Evolutionary conservation across 1,140 invertebrate species (phyloP).

Genomic region (Cotesia vestalis): DNA sequence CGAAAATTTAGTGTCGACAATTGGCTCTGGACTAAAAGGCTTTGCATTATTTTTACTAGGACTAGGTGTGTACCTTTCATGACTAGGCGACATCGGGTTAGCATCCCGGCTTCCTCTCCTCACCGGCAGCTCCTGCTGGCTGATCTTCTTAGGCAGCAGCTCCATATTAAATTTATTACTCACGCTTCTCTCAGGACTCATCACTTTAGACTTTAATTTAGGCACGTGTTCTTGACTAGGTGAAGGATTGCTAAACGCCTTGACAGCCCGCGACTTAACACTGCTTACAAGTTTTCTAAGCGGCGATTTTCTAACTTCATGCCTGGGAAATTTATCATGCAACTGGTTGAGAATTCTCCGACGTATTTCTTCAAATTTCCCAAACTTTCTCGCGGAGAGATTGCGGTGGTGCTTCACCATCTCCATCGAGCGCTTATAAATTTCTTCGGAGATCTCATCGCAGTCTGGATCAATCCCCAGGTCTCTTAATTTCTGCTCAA

Average conservation of each 20-base stretch:
- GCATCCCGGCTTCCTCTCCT: not conserved
- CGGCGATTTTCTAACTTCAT: slow-evolving; percentile 52
- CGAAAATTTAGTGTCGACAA: slow-evolving; percentile 29
- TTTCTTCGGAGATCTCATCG: slow-evolving; percentile 62
- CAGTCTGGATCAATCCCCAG: slow-evolving; percentile 70
- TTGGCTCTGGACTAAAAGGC: not conserved
- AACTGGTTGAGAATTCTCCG: slow-evolving; percentile 65
- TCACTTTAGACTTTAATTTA: slow-evolving; percentile 41
- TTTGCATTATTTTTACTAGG: slow-evolving; percentile 22
- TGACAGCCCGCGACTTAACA: slow-evolving; percentile 67
- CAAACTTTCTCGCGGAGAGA: slow-evolving; percentile 65
- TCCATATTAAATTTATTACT: slow-evolving; percentile 39
- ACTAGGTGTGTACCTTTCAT: slow-evolving; percentile 25
- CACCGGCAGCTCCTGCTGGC: slow-evolving; percentile 39
- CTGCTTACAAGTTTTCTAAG: slow-evolving; percentile 61
- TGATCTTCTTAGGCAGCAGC: slow-evolving; percentile 47
- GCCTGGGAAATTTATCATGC: slow-evolving; percentile 55
- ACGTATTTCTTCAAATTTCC: slow-evolving; percentile 63
- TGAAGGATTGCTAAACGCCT: slow-evolving; percentile 61
- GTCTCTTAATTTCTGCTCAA: slow-evolving; percentile 60
- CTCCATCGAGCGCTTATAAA: slow-evolving; percentile 65
- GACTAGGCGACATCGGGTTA: not conserved
- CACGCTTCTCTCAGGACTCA: slow-evolving; percentile 35
- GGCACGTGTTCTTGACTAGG: slow-evolving; percentile 39
- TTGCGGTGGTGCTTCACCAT: slow-evolving; percentile 66